Evolutionary conservation across 2,113 vertebrate genomes (phyloP).

Genomic region (Siphamia tubifer): DNA sequence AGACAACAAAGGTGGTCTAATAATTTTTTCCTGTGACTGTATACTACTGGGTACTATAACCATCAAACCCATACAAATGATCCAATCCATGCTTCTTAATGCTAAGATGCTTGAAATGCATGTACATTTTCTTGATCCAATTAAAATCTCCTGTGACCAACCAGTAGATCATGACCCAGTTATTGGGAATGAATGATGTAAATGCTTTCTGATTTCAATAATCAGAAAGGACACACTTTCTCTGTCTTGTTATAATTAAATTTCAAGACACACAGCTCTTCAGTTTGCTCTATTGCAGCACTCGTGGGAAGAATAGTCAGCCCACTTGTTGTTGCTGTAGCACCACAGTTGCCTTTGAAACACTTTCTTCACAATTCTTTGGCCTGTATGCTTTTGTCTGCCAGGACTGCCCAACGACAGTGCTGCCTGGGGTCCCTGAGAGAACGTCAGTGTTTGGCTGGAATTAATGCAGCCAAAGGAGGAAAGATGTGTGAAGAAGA

Average conservation of each 20-base stretch:
- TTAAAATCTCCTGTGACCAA: no score
- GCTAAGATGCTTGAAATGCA: no score
- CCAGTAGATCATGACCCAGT: no score
- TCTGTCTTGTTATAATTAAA: neutral
- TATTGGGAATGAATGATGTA: no score
- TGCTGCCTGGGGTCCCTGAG: conserved; percentile 85
- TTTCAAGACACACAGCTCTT: neutral
- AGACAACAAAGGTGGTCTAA: no score
- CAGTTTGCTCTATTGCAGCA: neutral
- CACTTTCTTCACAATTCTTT: conserved; percentile 19
- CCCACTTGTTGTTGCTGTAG: conserved; percentile 10
- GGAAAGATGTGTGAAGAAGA: conserved; percentile 79
- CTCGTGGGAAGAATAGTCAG: neutral
- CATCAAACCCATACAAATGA: no score
- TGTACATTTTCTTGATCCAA: no score
- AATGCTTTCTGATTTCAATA: neutral
- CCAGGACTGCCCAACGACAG: conserved; percentile 88
- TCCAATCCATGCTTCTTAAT: no score
- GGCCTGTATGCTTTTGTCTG: conserved; percentile 37
- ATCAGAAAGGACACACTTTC: no score
- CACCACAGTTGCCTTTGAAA: conserved; percentile 28
- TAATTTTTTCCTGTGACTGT: no score
- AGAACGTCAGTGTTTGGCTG: conserved; percentile 87
- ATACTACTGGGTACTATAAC: no score
- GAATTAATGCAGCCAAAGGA: conserved; percentile 83